Evolutionary conservation across 2,113 vertebrate species (phyloP), one percentile per base, ranked within the genome.

Genomic region (Thalassoma bifasciatum): DNA sequence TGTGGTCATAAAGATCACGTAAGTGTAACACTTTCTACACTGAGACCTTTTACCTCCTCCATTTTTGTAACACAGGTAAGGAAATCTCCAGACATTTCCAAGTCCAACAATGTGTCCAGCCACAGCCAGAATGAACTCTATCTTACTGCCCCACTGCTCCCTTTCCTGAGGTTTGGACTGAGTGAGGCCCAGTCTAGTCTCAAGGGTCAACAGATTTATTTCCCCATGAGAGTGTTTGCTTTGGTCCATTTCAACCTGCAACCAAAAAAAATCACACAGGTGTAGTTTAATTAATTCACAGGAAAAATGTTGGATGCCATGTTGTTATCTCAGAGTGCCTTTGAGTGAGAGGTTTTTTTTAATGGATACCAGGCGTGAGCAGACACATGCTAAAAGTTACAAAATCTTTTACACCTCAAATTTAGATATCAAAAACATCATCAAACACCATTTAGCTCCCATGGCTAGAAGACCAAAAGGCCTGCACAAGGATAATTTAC

Each of bases 1-100:
- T 30, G 30, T 30, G 3, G 2, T 8, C 6, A 46, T 16, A 46
- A 17, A 19, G 19, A 46, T 46, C 17, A 46, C 14, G 16, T 14
- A 44, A 14, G 42, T 17, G 38, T 2, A 9, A 40, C 12, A 11
- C 2, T 16, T 44, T 17, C 5, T 5, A 5, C 13, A 46, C 6
- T 46, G 12, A 16, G 4, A 50, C 34, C 78, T 30, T 30, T 30
- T 87, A 94, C 93, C 93, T 86, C 94, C 94, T 83, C 93, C 93
- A 19, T 95, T 95, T 82, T 94, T 95, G 90, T 93, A 94, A 83
- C 94, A 95, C 65, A 94, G 85, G 83, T 94, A 95, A 1, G 94
- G 94, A 79, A 95, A 95, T 72, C 93, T 89, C 94, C 93, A 95
- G 26, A 95, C 92, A 19, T 94, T 95, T 47, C 93, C 93, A 63